phyloP scores from a whole-genome alignment of 2,888 invertebrate genomes.

The Ypsolopha scabrella region DNA sequence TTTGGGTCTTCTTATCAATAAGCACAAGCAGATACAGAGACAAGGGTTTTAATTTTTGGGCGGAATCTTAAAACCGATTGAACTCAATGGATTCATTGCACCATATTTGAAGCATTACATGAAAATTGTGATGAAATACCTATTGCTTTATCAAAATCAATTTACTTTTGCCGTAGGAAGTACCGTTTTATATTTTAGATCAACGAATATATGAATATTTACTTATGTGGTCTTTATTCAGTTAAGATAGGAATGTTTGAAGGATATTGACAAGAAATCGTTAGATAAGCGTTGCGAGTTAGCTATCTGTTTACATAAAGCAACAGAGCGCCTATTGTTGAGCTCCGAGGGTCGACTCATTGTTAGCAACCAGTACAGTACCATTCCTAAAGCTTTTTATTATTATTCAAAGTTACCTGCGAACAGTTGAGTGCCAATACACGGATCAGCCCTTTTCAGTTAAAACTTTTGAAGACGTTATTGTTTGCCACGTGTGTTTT shows the following conservation, averaged over 20 bases:
- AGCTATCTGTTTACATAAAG: conserved; percentile 62
- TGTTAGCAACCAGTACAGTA: conserved; percentile 47
- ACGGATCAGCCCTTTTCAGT: conserved; percentile 31
- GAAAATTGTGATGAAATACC: no score
- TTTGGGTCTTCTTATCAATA: no score
- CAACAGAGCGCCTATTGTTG: conserved; percentile 58
- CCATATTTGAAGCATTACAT: no score
- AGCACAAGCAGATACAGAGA: no score
- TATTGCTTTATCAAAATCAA: no score
- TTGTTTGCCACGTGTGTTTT: background rate
- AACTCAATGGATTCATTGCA: no score
- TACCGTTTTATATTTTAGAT: no score
- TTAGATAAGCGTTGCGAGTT: conserved; percentile 53
- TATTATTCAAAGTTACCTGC: conserved; percentile 55
- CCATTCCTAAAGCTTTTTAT: conserved; percentile 16
- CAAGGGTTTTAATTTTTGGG: no score
- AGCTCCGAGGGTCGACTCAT: conserved; percentile 46
- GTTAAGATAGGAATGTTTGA: background rate
- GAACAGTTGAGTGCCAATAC: conserved; percentile 26
- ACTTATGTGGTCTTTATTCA: background rate
- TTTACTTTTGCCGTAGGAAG: no score
- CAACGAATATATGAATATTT: no score
- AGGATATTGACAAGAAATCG: conserved; percentile 28
- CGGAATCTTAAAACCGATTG: no score
- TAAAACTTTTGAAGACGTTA: background rate